Evolutionary conservation across 2,888 invertebrate genomes (phyloP).

Genomic region (Agriopis leucophaearia): DNA sequence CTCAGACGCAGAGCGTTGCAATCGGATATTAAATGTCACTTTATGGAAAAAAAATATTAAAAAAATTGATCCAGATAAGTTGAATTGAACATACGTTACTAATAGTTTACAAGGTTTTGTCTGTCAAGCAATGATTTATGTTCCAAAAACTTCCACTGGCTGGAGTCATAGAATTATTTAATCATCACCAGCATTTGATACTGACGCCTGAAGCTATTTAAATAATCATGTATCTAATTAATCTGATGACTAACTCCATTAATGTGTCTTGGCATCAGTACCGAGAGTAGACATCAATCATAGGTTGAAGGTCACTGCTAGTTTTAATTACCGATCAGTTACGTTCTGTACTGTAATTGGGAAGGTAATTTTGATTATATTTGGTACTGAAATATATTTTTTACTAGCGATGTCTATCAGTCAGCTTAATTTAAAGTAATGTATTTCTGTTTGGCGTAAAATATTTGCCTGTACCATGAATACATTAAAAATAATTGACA

Average conservation of each 20-base stretch:
- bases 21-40: no score
- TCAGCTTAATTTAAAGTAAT: background rate
- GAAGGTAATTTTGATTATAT: no score
- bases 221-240: conserved; percentile 29
- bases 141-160: conserved; percentile 23
- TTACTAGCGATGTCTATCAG: background rate
- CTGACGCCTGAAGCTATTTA: conserved; percentile 33
- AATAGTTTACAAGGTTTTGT: background rate
- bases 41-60: no score
- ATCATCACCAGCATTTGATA: conserved; percentile 30
- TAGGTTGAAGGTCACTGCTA: conserved; percentile 13
- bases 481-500: background rate
- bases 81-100: background rate
- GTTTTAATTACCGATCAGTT: conserved; percentile 11
- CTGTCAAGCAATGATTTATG: conserved; percentile 4
- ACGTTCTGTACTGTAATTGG: background rate
- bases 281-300: conserved; percentile 12
- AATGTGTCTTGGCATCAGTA: conserved; percentile 25
- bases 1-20: no score
- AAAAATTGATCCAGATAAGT: background rate
- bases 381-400: background rate
- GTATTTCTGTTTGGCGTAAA: background rate
- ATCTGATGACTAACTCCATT: conserved; percentile 25
- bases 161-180: conserved; percentile 16
- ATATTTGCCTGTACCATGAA: background rate